These are phyloP conservation scores for Bombylius discolor DNA, from an alignment of 2,888 invertebrate genomes.

Conservation along the genomic window DNA sequence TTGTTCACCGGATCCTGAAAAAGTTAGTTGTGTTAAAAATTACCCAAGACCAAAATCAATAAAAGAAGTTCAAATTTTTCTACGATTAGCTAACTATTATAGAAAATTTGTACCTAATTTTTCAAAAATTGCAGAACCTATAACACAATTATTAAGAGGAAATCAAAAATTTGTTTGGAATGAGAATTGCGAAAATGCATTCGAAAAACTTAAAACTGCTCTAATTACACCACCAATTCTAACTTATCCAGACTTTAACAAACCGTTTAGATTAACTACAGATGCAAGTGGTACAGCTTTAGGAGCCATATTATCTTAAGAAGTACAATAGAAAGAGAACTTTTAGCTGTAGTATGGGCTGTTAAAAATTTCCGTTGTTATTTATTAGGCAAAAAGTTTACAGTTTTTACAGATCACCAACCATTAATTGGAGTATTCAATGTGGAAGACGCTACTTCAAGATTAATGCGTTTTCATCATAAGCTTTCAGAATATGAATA, in stretches of 20 bases:
- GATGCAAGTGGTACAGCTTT: no score
- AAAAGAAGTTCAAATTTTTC: slow-evolving; percentile 20
- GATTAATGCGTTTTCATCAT: neutral
- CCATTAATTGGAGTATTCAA: neutral
- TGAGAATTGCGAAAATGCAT: neutral
- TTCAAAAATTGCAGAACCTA: neutral
- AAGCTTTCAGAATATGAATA: neutral
- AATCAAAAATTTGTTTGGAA: no score
- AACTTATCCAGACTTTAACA: no score
- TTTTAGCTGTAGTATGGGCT: neutral
- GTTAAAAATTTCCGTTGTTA: neutral
- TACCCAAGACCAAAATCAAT: slow-evolving; percentile 16
- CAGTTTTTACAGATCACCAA: neutral
- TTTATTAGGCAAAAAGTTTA: neutral
- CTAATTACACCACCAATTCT: no score
- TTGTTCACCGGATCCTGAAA: slow-evolving; percentile 19
- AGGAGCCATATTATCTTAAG: no score
- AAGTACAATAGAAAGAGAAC: neutral
- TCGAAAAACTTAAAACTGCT: no score
- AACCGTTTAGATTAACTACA: no score
- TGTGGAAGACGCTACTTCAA: neutral
- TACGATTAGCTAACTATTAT: neutral
- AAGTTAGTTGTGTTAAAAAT: slow-evolving; percentile 14
- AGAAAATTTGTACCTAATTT: slow-evolving; percentile 16
- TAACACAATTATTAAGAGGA: neutral